Conservation (phyloP, 2,113 vertebrate genomes). For the Cercocebus atys region DNA sequence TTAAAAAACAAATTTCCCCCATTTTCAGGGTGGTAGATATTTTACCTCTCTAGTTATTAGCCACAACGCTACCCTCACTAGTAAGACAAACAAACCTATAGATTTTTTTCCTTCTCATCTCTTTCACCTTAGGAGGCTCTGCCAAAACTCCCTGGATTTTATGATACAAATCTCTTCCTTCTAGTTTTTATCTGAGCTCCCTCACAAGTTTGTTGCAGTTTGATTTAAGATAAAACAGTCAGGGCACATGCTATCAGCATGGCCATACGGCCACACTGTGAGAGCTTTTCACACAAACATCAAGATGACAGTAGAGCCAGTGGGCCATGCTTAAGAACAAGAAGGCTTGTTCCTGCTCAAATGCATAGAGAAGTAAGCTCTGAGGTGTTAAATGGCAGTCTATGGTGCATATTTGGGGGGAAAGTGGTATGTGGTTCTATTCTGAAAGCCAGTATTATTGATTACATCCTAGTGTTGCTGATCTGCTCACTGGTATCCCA, state of each 20-base stretch:
- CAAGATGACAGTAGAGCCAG: not conserved
- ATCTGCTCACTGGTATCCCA: not conserved
- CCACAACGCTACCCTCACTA: not conserved
- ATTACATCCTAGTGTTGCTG: not conserved
- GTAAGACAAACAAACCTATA: not conserved
- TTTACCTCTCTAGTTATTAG: not conserved
- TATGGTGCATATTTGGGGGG: not conserved
- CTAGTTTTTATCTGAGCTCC: not conserved
- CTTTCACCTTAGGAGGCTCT: not conserved
- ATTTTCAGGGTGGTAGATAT: not conserved
- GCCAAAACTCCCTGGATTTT: not conserved
- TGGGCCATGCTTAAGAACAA: not conserved
- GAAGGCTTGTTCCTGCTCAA: not conserved
- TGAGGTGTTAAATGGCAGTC: not conserved
- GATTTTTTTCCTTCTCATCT: not conserved
- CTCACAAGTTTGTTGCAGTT: not conserved
- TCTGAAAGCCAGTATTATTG: not conserved
- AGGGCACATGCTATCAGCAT: not conserved
- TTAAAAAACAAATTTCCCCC: not conserved
- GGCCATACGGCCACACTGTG: not conserved
- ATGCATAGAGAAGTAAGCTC: not conserved
- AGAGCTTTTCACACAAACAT: not conserved
- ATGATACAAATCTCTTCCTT: not conserved
- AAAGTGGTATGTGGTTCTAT: not conserved
- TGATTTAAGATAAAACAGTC: slow-evolving; percentile 14